Evolutionary conservation across 1,140 invertebrate genomes (phyloP).

Genomic region (Orussus abietinus): DNA sequence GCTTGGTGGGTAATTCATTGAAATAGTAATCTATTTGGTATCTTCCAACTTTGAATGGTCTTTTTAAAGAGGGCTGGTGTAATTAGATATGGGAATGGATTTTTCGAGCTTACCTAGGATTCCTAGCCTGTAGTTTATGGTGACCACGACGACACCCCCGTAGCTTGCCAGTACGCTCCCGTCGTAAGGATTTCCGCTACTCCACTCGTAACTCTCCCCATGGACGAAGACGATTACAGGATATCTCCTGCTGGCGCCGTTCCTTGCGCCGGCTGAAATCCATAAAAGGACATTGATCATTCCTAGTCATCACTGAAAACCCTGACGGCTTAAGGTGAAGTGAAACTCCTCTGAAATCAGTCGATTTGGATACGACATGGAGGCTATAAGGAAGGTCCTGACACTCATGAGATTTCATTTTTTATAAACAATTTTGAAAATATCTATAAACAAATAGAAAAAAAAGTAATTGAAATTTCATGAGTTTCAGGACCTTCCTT

Average conservation of each 20-base stretch:
- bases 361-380: too few species aligned
- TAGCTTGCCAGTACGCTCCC: constrained; percentile 88
- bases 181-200: constrained; percentile 93
- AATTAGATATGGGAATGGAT: too few species aligned
- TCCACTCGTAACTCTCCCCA: constrained; percentile 95
- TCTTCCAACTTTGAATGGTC: background rate
- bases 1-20: too few species aligned
- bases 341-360: too few species aligned
- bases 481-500: too few species aligned
- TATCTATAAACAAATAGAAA: too few species aligned
- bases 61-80: background rate
- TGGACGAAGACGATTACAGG: constrained; percentile 94
- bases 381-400: too few species aligned
- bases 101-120: constrained; percentile 84
- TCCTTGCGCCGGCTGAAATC: constrained; percentile 66
- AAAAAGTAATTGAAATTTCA: too few species aligned
- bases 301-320: constrained; percentile 28
- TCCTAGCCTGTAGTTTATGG: constrained; percentile 95
- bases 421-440: too few species aligned
- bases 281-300: constrained; percentile 49
- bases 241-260: constrained; percentile 60
- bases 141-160: constrained; percentile 91
- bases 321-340: constrained; percentile 20
- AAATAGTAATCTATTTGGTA: too few species aligned
- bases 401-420: too few species aligned